Evolutionary conservation across 2,797 vertebrate species (phyloP), one percentile per base, ranked within the genome.

Genomic region (Halcyon chelicuti): DNA sequence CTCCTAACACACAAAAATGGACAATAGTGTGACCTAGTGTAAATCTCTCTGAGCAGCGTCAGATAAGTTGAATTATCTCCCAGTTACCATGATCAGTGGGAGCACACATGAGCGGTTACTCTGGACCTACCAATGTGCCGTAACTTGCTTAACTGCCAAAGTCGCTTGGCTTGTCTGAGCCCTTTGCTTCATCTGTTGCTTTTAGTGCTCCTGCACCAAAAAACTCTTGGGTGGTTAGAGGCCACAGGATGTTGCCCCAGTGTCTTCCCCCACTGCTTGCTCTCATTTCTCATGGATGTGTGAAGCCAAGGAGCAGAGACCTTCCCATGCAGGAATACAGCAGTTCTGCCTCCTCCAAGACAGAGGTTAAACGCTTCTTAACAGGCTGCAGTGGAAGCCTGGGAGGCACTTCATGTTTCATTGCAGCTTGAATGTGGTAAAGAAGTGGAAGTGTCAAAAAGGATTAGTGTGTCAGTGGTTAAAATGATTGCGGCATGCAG

Each of bases 361-460:
- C n/a, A 62, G 29, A 40, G n/a, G 22, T 7, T 6, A 80, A 88
- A 40, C 4, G 0, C 33, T 67, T 60, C 73, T n/a, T 44, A 40
- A 26, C 14, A 29, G 47, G 33, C 73, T 65, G 55, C 3, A 3
- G 18, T 65, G 37, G 79, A 60, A 74, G 31, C 44, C 51, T 61
- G 49, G 71, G 40, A 84, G 51, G 12, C 18, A 52, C 23, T 76
- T 94, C 40, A 15, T 67, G 47, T 94, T 93, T 84, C 40, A 23
- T 15, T 58, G 82, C 33, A 71, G 63, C 52, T 40, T 84, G 47
- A 57, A 62, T 65, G 76, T 6, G 2, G 28, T 49, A n/a, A 67
- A 83, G 95, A 67, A 92, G 86, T 22, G 37, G 7, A 91, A 58
- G 40, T 81, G 86, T 78, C 92, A 81, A 28, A 83, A 93, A 90